Conservation (phyloP, 2,113 vertebrate genomes). For the Plectropomus leopardus region DNA sequence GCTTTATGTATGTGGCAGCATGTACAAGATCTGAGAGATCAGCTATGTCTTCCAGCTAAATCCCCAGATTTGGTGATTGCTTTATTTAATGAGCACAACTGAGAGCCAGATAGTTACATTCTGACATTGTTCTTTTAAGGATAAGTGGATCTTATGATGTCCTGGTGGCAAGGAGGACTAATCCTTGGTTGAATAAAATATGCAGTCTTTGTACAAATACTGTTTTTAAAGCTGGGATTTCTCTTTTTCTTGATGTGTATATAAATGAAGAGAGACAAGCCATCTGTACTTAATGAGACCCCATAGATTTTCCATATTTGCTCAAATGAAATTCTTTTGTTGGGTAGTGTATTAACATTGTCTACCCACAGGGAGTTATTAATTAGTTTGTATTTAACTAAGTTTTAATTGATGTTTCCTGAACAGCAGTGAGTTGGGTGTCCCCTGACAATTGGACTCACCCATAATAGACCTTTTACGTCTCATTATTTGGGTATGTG, state of each 20-base stretch:
- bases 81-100: conserved; percentile 45
- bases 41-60: conserved; percentile 24
- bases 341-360: conserved; percentile 29
- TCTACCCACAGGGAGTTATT: background rate
- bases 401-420: background rate
- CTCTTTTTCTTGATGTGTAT: background rate
- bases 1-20: background rate
- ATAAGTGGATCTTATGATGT: conserved; percentile 23
- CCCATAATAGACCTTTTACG: background rate
- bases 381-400: conserved; percentile 20
- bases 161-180: conserved; percentile 9
- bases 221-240: conserved; percentile 18
- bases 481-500: background rate
- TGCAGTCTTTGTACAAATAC: conserved; percentile 30
- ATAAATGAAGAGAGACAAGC: background rate
- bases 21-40: conserved; percentile 31
- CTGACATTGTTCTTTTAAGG: conserved; percentile 12
- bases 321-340: conserved; percentile 17
- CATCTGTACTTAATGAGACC: conserved; percentile 34
- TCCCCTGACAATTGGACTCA: background rate
- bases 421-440: background rate
- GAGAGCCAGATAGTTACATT: conserved; percentile 15
- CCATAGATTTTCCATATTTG: conserved; percentile 35
- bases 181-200: conserved; percentile 33
- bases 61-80: conserved; percentile 36